Evolutionary conservation across 2,113 vertebrate species (phyloP).

Genomic region (Prionailurus viverrinus): DNA sequence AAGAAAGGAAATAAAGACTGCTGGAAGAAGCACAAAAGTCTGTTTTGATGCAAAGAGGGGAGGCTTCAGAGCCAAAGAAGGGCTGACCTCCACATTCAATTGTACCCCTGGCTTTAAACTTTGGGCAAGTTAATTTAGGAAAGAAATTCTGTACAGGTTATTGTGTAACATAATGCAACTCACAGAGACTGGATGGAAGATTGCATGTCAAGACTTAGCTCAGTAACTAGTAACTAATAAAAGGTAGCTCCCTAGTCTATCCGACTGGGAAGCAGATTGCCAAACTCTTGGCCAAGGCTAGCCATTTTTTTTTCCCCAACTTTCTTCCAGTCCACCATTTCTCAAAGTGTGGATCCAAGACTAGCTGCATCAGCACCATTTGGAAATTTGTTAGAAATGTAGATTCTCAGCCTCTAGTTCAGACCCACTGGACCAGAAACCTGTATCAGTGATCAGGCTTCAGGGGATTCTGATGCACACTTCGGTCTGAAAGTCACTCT

Average conservation of each 20-base stretch:
- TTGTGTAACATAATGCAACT: not conserved
- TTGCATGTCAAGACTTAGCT: not conserved
- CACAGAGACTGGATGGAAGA: not conserved
- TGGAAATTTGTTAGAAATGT: not conserved
- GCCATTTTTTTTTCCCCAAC: not conserved
- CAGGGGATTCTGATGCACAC: accelerated
- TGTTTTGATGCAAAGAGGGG: not conserved
- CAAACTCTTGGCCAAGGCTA: not conserved
- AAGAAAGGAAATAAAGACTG: not conserved
- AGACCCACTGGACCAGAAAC: not conserved
- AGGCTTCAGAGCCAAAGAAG: not conserved
- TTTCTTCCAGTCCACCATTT: not conserved
- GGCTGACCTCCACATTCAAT: not conserved
- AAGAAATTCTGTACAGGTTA: not conserved
- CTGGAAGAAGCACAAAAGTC: not conserved
- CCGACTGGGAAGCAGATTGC: not conserved
- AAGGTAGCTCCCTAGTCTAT: not conserved
- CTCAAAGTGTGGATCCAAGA: not conserved
- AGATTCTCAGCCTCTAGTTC: not conserved
- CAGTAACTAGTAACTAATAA: not conserved
- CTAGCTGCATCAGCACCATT: too few species aligned
- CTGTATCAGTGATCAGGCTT: not conserved
- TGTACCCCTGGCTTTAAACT: not conserved
- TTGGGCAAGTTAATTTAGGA: not conserved
- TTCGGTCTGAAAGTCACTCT: not conserved